Conservation (phyloP, 1,140 invertebrate genomes). For the Orchesella cincta region DNA sequence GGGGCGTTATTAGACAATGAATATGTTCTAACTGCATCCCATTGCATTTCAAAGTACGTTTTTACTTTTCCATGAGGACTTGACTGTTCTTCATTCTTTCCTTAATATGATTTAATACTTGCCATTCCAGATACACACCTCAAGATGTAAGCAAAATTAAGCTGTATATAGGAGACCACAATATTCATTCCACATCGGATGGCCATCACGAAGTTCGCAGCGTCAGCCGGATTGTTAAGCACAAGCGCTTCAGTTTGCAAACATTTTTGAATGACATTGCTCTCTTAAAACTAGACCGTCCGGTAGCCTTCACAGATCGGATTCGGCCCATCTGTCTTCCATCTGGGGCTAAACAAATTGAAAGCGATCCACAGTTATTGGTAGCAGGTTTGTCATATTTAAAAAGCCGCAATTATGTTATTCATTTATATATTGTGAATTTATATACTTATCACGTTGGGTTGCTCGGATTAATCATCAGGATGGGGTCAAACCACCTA, state of each 20-base stretch:
- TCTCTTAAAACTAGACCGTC: constrained; percentile 75
- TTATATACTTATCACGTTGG: too few relatives aligned
- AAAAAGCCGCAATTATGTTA: too few relatives aligned
- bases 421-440: too few relatives aligned
- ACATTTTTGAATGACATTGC: constrained; percentile 72
- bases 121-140: not conserved
- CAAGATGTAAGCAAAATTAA: constrained; percentile 3
- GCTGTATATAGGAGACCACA: constrained; percentile 18
- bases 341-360: constrained; percentile 23
- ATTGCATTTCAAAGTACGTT: constrained; percentile 7
- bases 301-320: constrained; percentile 71
- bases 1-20: not conserved
- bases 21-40: constrained; percentile 1
- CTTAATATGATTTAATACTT: too few relatives aligned
- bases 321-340: constrained; percentile 83
- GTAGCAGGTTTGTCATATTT: not conserved
- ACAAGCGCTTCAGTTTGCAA: constrained; percentile 11
- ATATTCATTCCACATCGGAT: constrained; percentile 9
- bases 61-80: not conserved
- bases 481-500: constrained; percentile 6
- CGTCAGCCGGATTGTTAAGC: constrained; percentile 12
- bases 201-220: constrained; percentile 26
- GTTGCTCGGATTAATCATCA: too few relatives aligned
- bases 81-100: too few relatives aligned
- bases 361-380: not conserved